phyloP scores from a whole-genome alignment of 1,140 invertebrate genomes.

The Cherax quadricarinatus region DNA sequence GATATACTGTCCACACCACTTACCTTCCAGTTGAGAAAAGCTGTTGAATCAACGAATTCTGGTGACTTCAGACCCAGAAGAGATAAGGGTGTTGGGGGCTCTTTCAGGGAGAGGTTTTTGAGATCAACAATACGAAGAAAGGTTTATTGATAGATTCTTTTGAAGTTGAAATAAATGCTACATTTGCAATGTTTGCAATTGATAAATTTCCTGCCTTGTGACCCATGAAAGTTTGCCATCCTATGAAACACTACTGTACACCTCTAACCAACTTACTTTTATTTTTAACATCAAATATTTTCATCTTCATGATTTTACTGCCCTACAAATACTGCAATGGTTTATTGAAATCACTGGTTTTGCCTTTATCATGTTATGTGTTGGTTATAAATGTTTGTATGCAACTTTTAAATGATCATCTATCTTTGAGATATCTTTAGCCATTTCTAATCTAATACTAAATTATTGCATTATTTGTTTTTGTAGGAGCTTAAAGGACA shows the following conservation, averaged over 20 bases:
- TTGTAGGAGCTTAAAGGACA: too few species aligned
- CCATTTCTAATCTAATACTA: too few species aligned
- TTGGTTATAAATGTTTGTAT: too few species aligned
- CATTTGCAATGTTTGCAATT: background rate
- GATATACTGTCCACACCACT: background rate
- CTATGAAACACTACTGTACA: background rate
- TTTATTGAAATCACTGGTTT: too few species aligned
- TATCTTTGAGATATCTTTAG: too few species aligned
- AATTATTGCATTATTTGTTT: too few species aligned
- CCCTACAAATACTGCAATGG: too few species aligned
- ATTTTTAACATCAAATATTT: too few species aligned
- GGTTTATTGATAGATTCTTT: constrained; percentile 32
- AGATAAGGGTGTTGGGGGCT: constrained; percentile 52
- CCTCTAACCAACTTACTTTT: too few species aligned
- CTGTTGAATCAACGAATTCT: constrained; percentile 62
- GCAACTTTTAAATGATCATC: too few species aligned
- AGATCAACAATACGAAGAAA: constrained; percentile 61
- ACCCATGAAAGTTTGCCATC: background rate
- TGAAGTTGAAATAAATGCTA: constrained; percentile 7
- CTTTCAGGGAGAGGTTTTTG: constrained; percentile 62
- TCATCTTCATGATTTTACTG: too few species aligned
- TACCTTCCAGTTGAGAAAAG: constrained; percentile 53
- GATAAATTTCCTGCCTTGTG: background rate
- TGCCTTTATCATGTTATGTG: too few species aligned
- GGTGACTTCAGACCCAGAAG: constrained; percentile 53